Percentiles rank a stretch among this genome's conserved stretches.
These are phyloP conservation scores for Canis aureus DNA, from an alignment of 2,113 vertebrate genomes.

Conservation along the genomic window DNA sequence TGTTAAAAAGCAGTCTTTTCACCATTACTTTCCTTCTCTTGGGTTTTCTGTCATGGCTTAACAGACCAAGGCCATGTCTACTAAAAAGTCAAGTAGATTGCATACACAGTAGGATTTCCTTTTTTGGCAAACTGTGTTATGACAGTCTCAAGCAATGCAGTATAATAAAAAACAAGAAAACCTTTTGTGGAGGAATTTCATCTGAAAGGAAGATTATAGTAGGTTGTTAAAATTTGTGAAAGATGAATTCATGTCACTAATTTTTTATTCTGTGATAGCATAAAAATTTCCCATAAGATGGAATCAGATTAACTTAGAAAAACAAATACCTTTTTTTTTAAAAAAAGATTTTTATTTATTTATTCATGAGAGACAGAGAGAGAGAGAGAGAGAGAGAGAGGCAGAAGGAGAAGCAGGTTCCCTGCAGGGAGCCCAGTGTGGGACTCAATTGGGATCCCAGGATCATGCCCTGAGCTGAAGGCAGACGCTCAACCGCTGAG, in stretches of 20 bases:
- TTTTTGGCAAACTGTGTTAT: not conserved
- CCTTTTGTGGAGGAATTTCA: not conserved
- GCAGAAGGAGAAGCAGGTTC: too few species aligned
- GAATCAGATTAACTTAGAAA: slow-evolving; percentile 17
- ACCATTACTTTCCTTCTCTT: not conserved
- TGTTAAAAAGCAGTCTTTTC: not conserved
- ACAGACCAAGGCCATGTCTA: not conserved
- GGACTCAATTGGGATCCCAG: too few species aligned
- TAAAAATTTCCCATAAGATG: not conserved
- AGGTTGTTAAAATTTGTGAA: slow-evolving; percentile 39
- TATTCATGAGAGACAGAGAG: too few species aligned
- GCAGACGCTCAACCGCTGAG: too few species aligned
- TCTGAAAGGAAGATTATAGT: not conserved
- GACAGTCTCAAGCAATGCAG: not conserved
- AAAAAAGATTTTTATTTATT: too few species aligned
- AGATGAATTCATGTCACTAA: not conserved
- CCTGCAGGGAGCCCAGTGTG: too few species aligned
- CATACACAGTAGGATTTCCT: not conserved
- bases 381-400: too few species aligned
- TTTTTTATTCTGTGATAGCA: not conserved
- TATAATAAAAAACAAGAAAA: not conserved
- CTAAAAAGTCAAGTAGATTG: not conserved
- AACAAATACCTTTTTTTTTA: not conserved
- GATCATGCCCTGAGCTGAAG: too few species aligned
- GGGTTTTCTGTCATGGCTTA: not conserved